A percentile compares a stretch with the other conserved stretches of the same genome.
These are phyloP conservation scores for Cotesia chilonis DNA, from an alignment of 1,140 invertebrate genomes.

Conservation along the genomic window DNA sequence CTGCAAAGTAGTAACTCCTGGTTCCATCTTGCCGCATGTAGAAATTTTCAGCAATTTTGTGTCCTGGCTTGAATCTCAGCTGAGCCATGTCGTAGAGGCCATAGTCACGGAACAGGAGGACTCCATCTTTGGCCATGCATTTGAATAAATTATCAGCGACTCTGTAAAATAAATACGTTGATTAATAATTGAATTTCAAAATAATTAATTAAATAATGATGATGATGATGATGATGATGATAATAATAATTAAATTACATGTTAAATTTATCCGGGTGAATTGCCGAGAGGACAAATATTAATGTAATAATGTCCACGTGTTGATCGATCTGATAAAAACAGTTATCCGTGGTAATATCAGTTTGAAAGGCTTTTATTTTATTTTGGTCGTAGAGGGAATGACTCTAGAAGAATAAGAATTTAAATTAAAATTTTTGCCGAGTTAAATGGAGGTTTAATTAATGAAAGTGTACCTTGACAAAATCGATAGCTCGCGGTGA, in stretches of 20 bases:
- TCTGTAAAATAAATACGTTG: conserved; percentile 37
- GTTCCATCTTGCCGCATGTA: conserved; percentile 98
- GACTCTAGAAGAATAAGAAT: conserved; percentile 50
- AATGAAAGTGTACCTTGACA: conserved; percentile 69
- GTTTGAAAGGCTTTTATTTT: conserved; percentile 80
- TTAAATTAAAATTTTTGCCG: conserved; percentile 17
- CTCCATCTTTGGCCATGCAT: conserved; percentile 81
- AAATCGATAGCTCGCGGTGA: conserved; percentile 90
- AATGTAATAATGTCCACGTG: conserved; percentile 75
- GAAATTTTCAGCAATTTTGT: conserved; percentile 93
- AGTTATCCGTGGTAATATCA: conserved; percentile 73
- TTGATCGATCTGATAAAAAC: conserved; percentile 68
- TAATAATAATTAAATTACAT: conserved; percentile 42
- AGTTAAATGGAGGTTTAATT: conserved; percentile 3
- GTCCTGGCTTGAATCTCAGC: conserved; percentile 89
- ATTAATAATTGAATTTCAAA: conserved; percentile 29
- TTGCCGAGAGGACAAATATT: conserved; percentile 83
- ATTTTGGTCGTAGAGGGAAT: conserved; percentile 69
- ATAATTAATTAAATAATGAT: background rate
- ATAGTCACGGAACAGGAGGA: conserved; percentile 94
- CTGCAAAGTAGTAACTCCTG: conserved; percentile 84
- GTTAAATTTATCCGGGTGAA: conserved; percentile 82
- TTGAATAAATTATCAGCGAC: conserved; percentile 76
- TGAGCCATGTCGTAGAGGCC: conserved; percentile 98
- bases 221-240: conserved; percentile 4